Base-by-base conservation (phyloP, 2,888 invertebrate species). In the Thelaira solivaga region DNA sequence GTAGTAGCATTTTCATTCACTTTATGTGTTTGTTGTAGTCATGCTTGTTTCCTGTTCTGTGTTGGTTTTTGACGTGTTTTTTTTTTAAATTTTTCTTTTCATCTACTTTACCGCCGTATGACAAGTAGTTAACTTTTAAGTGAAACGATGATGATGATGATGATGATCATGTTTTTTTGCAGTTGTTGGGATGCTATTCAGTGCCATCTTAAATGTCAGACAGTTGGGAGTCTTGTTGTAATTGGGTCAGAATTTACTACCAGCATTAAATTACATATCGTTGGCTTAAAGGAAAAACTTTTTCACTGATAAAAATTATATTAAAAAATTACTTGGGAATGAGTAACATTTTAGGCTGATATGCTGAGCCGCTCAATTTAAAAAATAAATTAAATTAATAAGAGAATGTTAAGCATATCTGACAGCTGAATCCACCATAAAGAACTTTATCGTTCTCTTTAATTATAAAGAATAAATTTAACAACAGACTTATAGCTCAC, bases 81-180 rank as follows among this genome's bases (percentile, higher is more conserved):
- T 62, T 16, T 7, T 16, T 22, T 7, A 16, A 13, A 31, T 53
- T 53, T 51, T 55, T 61, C 29, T 41, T 73, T 41, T 65, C 59
- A 49, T 49, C 41, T 65, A 49, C 24, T 51, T 34, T 41, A 29
- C 41, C 26, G 31, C 65, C 39, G 34, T 74, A 65, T 67, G 65
- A 59, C 65, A 62, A 65, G 26, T 51, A 59, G 65, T 74, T 65
- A 65, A 73, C 62, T 72, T 55, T 72, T 26, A n/a, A 47, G 57
- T 39, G 53, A 53, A 8, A 13, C 29, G 29, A 20, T 41, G 57
- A 5, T 55, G 34, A 6, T 69, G 29, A 11, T 49, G 20, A n/a
- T n/a, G n/a, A n/a, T n/a, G n/a, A n/a, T n/a, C n/a, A n/a, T n/a
- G n/a, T n/a, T n/a, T 55, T 55, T 10, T 24, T 53, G 47, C 10